A percentile compares a stretch with the other conserved stretches of the same genome.
These are phyloP conservation scores for Genyomyrus donnyi DNA, from an alignment of 2,113 vertebrate genomes.

Conservation along the genomic window DNA sequence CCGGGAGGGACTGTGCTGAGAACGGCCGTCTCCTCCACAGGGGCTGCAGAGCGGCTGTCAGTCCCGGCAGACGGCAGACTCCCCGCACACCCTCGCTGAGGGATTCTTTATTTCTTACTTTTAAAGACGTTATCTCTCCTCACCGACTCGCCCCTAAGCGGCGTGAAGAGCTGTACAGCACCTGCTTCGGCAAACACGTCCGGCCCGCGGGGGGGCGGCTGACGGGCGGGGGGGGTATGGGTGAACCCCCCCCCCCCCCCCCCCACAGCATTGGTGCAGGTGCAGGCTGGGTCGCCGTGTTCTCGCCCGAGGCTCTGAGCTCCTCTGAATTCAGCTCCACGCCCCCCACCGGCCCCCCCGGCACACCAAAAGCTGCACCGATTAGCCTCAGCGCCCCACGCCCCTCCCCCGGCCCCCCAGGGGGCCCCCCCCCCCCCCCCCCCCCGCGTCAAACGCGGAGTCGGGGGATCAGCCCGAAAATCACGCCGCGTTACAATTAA, in stretches of 20 bases:
- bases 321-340: conserved; percentile 1
- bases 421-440: neutral
- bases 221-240: neutral
- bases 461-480: neutral
- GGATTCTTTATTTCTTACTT: neutral
- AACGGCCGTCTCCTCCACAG: neutral
- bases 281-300: neutral
- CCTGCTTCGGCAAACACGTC: neutral
- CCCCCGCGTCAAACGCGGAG: neutral
- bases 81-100: neutral
- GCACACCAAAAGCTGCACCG: neutral
- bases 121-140: neutral
- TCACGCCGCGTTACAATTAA: neutral
- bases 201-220: neutral
- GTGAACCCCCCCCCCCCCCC: neutral
- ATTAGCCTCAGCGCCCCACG: conserved; percentile 8
- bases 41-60: neutral
- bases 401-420: neutral
- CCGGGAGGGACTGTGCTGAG: neutral
- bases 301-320: neutral
- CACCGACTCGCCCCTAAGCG: neutral
- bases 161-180: neutral
- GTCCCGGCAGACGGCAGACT: neutral
- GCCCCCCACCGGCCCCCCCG: too few species aligned
- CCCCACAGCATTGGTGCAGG: neutral